These are phyloP conservation scores for Baccha elongata DNA, from an alignment of 2,888 invertebrate genomes.

Conservation along the genomic window DNA sequence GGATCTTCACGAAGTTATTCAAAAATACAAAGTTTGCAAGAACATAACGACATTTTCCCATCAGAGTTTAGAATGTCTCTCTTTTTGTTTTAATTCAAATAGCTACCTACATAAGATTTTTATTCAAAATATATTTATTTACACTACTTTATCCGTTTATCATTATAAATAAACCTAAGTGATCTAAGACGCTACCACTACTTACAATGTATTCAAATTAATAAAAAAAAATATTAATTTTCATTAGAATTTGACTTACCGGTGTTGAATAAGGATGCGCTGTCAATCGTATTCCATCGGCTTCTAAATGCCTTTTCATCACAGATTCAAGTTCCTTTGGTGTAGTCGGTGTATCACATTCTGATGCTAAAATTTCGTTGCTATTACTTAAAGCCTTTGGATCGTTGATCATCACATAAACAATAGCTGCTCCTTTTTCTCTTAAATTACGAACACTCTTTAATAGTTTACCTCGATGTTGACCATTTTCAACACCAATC, in stretches of 20 bases:
- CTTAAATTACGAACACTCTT: slow-evolving; percentile 93
- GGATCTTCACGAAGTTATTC: no score
- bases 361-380: slow-evolving; percentile 82
- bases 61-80: no score
- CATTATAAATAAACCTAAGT: no score
- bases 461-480: slow-evolving; percentile 90
- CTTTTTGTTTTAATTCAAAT: no score
- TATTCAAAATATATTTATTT: no score
- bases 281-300: slow-evolving; percentile 93
- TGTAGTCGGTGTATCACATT: slow-evolving; percentile 82
- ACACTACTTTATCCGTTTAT: no score
- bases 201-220: no score
- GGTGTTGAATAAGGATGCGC: slow-evolving; percentile 95
- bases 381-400: slow-evolving; percentile 84
- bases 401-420: slow-evolving; percentile 95
- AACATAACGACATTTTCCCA: no score
- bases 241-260: slow-evolving; percentile 92
- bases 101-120: no score
- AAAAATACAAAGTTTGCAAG: no score
- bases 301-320: slow-evolving; percentile 91
- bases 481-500: slow-evolving; percentile 93
- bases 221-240: no score
- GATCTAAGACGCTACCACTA: no score
- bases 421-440: slow-evolving; percentile 96
- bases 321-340: slow-evolving; percentile 87